A percentile compares a stretch with the other conserved stretches of the same genome.
phyloP scores from a whole-genome alignment of 2,888 invertebrate species.

The Automeris io region DNA sequence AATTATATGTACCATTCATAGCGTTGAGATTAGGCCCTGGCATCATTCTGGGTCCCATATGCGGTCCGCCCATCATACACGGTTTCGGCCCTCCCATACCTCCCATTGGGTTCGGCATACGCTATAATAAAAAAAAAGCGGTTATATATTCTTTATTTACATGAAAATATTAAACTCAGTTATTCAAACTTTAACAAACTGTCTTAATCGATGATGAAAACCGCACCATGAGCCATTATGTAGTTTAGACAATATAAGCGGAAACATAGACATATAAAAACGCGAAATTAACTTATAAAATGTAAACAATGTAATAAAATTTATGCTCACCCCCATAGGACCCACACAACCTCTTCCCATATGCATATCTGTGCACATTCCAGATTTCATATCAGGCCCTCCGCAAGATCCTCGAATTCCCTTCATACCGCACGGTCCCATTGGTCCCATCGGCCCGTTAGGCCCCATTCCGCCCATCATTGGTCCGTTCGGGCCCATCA shows the following conservation, averaged over 20 bases:
- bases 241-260: too few relatives aligned
- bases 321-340: conserved; percentile 67
- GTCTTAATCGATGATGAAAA: too few relatives aligned
- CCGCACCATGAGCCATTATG: too few relatives aligned
- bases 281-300: too few relatives aligned
- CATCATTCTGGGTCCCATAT: conserved; percentile 74
- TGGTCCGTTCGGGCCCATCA: conserved; percentile 63
- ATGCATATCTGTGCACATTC: conserved; percentile 73
- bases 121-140: conserved; percentile 37
- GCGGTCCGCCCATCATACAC: conserved; percentile 74
- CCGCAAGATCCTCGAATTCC: conserved; percentile 67
- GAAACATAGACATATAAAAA: too few relatives aligned
- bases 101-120: conserved; percentile 74
- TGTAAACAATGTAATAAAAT: neutral
- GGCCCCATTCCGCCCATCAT: conserved; percentile 68
- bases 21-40: conserved; percentile 68
- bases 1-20: conserved; percentile 61
- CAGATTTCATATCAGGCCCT: conserved; percentile 70
- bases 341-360: conserved; percentile 72
- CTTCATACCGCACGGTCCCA: conserved; percentile 73
- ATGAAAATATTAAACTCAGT: neutral
- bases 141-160: conserved; percentile 3
- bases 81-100: conserved; percentile 71
- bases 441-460: conserved; percentile 70
- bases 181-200: neutral